Conservation (phyloP, 2,113 vertebrate genomes). For the Electrona antarctica region DNA sequence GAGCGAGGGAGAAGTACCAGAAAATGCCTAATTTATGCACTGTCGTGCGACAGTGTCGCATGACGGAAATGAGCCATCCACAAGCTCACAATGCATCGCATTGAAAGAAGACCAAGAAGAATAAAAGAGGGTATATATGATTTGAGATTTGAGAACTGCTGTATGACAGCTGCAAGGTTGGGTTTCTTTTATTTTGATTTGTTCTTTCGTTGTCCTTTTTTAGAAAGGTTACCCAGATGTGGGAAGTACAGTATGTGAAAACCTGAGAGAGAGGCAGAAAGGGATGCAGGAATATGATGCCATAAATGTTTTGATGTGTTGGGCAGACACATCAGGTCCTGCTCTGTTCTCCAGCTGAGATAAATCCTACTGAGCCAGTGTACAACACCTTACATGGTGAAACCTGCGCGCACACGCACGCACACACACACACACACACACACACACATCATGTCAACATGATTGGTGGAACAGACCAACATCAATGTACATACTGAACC, state of each 20-base stretch:
- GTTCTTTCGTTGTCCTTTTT: not conserved
- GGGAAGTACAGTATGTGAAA: slow-evolving; percentile 19
- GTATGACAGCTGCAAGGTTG: not conserved
- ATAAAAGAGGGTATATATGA: not conserved
- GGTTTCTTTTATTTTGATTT: too few species aligned
- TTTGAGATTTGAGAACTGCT: not conserved
- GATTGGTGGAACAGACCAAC: slow-evolving; percentile 32
- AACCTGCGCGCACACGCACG: not conserved
- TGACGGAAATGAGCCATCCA: not conserved
- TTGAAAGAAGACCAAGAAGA: not conserved
- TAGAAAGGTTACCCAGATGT: not conserved
- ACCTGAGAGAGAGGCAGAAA: slow-evolving; percentile 4
- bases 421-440: too few species aligned
- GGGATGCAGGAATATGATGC: slow-evolving; percentile 38
- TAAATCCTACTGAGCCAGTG: not conserved
- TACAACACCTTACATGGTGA: slow-evolving; percentile 3
- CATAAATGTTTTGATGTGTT: slow-evolving; percentile 58
- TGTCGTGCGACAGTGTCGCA: too few species aligned
- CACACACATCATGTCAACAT: slow-evolving; percentile 21
- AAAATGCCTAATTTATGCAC: not conserved
- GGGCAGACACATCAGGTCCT: slow-evolving; percentile 53
- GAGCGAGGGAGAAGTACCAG: slow-evolving; percentile 19
- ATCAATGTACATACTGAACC: too few species aligned
- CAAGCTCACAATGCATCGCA: not conserved
- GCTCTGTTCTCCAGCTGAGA: slow-evolving; percentile 37